A percentile compares a stretch with the other conserved stretches of the same genome.
These are phyloP conservation scores for Lagorchestes hirsutus DNA, from an alignment of 2,797 vertebrate species.

Conservation along the genomic window DNA sequence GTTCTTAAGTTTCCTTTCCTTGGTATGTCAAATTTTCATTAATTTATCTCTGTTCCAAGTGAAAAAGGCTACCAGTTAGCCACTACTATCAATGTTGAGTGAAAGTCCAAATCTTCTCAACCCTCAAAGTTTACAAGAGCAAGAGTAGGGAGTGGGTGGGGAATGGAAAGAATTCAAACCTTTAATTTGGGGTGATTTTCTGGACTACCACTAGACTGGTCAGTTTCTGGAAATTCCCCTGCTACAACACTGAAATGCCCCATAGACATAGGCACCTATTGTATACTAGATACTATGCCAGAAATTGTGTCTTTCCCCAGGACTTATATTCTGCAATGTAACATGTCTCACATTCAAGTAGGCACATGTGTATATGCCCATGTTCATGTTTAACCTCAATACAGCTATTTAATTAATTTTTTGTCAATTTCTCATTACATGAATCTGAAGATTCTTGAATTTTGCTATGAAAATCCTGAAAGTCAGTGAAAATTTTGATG, in stretches of 20 bases:
- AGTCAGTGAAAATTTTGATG: conserved; percentile 34
- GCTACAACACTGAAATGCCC: not conserved
- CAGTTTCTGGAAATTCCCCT: not conserved
- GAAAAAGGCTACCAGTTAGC: not conserved
- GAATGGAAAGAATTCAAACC: not conserved
- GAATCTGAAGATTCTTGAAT: conserved; percentile 38
- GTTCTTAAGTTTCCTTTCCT: not conserved
- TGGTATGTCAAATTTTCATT: not conserved
- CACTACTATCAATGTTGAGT: not conserved
- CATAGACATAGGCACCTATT: not conserved
- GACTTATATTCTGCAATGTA: not conserved
- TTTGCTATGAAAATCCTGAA: conserved; percentile 52
- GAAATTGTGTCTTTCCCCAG: not conserved
- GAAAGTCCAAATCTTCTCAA: not conserved
- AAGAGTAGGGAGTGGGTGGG: not conserved
- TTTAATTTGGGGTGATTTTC: not conserved
- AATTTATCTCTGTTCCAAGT: not conserved
- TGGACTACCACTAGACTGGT: not conserved
- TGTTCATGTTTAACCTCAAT: not conserved
- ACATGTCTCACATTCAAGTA: not conserved
- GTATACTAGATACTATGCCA: not conserved
- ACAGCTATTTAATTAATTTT: not conserved
- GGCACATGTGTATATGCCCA: not conserved
- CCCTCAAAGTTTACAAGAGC: not conserved
- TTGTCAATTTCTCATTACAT: conserved; percentile 42